Evolutionary conservation across 2,888 invertebrate species (phyloP).

Genomic region (Alentia gelatinosa): DNA sequence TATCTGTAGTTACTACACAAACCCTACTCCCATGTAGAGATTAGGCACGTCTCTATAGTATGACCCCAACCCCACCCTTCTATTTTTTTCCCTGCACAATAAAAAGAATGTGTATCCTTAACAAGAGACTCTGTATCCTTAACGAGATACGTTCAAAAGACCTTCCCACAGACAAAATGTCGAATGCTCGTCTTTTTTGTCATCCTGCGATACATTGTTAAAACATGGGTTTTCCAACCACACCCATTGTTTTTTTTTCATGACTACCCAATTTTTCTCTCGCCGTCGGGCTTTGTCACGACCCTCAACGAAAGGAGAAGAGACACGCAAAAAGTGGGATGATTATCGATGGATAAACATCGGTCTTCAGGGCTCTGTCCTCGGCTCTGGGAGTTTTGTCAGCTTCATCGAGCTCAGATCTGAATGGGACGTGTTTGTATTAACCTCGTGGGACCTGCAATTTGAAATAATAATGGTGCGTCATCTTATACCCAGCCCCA

Average conservation of each 20-base stretch:
- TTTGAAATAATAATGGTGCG: too few species aligned
- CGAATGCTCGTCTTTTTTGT: not conserved
- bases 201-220: not conserved
- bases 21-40: constrained; percentile 1
- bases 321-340: not conserved
- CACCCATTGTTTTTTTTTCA: not conserved
- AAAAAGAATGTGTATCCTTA: not conserved
- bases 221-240: not conserved
- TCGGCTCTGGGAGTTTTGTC: too few species aligned
- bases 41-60: not conserved
- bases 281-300: not conserved
- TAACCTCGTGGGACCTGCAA: too few species aligned
- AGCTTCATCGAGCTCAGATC: too few species aligned
- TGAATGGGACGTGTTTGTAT: too few species aligned
- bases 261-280: not conserved
- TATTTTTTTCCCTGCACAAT: not conserved
- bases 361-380: too few species aligned
- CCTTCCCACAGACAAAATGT: not conserved
- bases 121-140: not conserved
- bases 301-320: not conserved
- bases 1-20: too few species aligned
- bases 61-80: too few species aligned
- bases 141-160: not conserved
- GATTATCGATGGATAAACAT: not conserved
- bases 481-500: too few species aligned